Base-by-base conservation (phyloP, 53 echinoderm and acorn worm species). In the Glandiceps talaboti region DNA sequence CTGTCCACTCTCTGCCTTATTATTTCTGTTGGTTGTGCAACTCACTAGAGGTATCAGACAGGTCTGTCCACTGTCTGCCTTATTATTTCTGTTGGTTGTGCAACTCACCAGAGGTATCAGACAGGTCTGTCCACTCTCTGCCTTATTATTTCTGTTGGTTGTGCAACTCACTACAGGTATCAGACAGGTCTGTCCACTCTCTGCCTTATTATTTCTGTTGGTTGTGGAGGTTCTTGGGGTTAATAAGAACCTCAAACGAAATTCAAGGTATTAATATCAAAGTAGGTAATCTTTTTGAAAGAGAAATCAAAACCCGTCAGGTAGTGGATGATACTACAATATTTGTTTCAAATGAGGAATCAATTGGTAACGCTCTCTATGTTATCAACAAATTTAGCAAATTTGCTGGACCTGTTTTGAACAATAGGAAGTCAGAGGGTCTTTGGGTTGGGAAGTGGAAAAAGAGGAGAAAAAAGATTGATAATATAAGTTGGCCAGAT, bases 221-320 rank as follows among this genome's bases (percentile, higher is more conserved):
- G 31, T 32, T 32, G 32, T 78, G 31, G 79, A 78, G 26, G 1
- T 78, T 27, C 27, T 78, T 14, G 79, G 31, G 6, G 76, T 77
- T 73, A 77, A n/a, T n/a, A n/a, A n/a, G n/a, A n/a, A n/a, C n/a
- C n/a, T n/a, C n/a, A 27, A 26, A 31, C 10, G 76, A 76, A 14
- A 26, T 14, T 27, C 29, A 28, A 14, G 14, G 10, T 76, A 76
- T 81, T 0, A 86, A 74, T 25, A 25, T 86, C 28, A 81, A 77
- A 6, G 77, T 74, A 14, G 76, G 81, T 12, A 86, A 74, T 27
- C 26, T 86, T 29, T 81, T 77, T 32, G 33, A 78, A 32, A 31
- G 79, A 32, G 79, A 78, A 78, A 32, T 78, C 6, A 30, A 32
- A 78, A 78, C 31, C 27, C 27, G 26, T 78, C 79, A 78, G 31